Percentiles rank a stretch among this genome's conserved stretches.
Evolutionary conservation across 1,140 invertebrate genomes (phyloP).

Genomic region (Gonatopus flavifemur): DNA sequence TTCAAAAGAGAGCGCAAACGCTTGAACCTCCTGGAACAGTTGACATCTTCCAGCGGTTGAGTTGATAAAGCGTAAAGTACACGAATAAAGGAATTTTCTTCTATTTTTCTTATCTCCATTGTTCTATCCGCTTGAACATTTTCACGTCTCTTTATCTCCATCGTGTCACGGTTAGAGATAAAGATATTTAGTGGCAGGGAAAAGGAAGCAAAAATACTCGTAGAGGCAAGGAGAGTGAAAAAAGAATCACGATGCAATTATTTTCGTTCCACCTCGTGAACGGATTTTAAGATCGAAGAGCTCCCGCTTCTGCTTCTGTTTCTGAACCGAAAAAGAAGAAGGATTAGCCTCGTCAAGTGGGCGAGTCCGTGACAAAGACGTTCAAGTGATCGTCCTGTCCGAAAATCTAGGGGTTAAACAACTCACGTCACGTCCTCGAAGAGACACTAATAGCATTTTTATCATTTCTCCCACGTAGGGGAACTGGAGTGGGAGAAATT

Average conservation of each 20-base stretch:
- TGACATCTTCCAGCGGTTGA: constrained; percentile 58
- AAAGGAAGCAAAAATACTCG: constrained; percentile 3
- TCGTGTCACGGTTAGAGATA: constrained; percentile 28
- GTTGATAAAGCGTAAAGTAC: constrained; percentile 56
- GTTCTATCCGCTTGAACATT: constrained; percentile 8
- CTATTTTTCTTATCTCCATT: constrained; percentile 24
- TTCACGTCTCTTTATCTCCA: constrained; percentile 44
- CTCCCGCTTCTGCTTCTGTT: constrained; percentile 10
- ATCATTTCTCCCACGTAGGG: constrained; percentile 46
- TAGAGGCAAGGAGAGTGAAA: constrained; percentile 11
- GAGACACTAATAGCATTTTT: constrained; percentile 57
- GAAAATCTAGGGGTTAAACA: constrained; percentile 31
- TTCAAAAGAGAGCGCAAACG: constrained; percentile 27
- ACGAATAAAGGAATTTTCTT: constrained; percentile 41
- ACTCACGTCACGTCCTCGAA: constrained; percentile 28
- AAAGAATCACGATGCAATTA: constrained; percentile 48
- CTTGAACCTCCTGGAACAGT: constrained; percentile 31
- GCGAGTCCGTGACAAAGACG: constrained; percentile 44
- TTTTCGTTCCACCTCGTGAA: constrained; percentile 45
- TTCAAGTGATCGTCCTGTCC: constrained; percentile 31
- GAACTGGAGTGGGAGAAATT: constrained; percentile 5
- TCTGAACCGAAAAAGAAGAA: constrained; percentile 32
- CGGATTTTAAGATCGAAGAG: constrained; percentile 35
- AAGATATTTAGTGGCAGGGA: neutral
- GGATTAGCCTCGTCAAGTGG: constrained; percentile 50